Evolutionary conservation across 2,888 invertebrate genomes (phyloP).

Genomic region (Zootermopsis nevadensis): DNA sequence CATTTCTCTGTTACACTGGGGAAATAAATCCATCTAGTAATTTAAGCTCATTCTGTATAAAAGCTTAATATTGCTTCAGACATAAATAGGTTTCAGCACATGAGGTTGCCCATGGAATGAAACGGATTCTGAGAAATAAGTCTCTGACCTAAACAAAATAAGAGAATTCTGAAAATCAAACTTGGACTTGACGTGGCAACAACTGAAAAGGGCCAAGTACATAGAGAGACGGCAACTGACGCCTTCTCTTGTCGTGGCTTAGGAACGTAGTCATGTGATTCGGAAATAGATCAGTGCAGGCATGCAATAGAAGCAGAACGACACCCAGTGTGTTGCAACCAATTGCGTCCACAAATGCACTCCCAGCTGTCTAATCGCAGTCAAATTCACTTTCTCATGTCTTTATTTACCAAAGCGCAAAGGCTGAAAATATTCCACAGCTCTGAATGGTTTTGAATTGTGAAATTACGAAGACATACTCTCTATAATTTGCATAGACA

Average conservation of each 20-base stretch:
- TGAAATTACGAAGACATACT: too few relatives aligned
- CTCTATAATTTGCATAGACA: too few relatives aligned
- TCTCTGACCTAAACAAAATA: neutral
- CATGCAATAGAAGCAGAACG: neutral
- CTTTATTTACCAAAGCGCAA: too few relatives aligned
- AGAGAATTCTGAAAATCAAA: neutral
- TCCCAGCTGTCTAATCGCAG: too few relatives aligned
- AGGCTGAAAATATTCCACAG: too few relatives aligned
- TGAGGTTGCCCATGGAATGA: neutral
- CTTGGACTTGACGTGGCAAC: neutral
- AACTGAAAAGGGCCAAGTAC: neutral
- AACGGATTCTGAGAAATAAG: neutral
- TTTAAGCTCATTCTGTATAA: too few relatives aligned
- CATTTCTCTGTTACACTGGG: too few relatives aligned
- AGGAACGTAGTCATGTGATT: neutral
- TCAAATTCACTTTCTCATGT: too few relatives aligned
- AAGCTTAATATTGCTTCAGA: neutral
- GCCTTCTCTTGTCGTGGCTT: neutral
- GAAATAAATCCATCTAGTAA: too few relatives aligned
- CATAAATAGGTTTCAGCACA: neutral
- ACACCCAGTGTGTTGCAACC: too few relatives aligned
- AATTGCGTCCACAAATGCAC: too few relatives aligned
- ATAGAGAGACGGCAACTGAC: neutral
- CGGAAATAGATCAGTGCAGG: slow-evolving; percentile 4
- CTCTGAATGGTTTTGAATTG: too few relatives aligned